Evolutionary conservation across 2,113 vertebrate genomes (phyloP), one percentile per base, ranked within the genome.

Genomic region (Chloroceryle aenea): DNA sequence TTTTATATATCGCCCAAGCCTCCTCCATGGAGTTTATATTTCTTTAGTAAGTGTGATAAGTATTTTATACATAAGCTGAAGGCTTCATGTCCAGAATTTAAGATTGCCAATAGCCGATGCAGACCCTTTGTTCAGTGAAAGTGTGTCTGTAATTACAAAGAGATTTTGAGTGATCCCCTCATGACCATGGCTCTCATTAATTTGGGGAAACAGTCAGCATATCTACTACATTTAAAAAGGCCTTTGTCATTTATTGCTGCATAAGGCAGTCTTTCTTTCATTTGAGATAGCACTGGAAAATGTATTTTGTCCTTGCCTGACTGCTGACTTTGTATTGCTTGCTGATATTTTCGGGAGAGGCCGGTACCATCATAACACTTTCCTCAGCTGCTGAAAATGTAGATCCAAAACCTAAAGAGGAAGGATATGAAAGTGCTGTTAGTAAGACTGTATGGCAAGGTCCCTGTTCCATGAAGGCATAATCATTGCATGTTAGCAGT

Each of bases 331-430:
- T 99, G 96, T 99, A 99, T 63, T 98, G 98, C 62, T 98, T 98
- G 62, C 92, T 97, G 81, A 98, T 98, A 87, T 98, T 98, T 97
- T 99, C 98, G 86, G 98, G 98, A 89, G 98, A 91, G 63, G 94
- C 97, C 53, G 98, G 96, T 29, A 98, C 98, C 77, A 97, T 95
- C 67, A 96, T 91, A 66, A 99, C 64, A 62, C 99, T 99, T 97
- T 99, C 99, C 95, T 99, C 99, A 93, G 99, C 99, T 77, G 99
- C 99, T 90, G 99, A 98, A 97, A 99, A 99, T 96, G 98, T 99
- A 93, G 99, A 99, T 84, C 99, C 98, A 97, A 99, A 99, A 97
- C 98, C 99, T 99, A 93, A 90, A 64, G 14, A 83, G 81, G 59
- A 93, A 93, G 77, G 55, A 88, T 9, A 95, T 5, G 30, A 83